phyloP scores from a whole-genome alignment of 2,797 vertebrate genomes.

The Cichlasoma orientale region DNA sequence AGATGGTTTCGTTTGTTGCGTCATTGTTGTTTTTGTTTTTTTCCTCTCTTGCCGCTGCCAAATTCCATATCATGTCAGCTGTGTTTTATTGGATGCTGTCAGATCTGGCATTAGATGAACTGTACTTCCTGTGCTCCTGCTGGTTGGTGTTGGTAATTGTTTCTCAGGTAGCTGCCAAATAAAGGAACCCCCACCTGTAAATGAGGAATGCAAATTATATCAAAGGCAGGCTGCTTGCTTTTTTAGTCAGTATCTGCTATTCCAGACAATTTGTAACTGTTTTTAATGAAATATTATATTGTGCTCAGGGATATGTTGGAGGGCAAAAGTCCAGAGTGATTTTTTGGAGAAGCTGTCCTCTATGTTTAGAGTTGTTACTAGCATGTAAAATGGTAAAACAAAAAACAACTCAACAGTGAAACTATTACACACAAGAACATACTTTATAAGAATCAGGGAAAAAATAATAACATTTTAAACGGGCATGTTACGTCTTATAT shows the following conservation, averaged over 20 bases:
- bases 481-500: background rate
- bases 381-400: too few species aligned
- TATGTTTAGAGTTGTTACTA: too few species aligned
- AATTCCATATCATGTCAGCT: conserved; percentile 40
- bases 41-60: conserved; percentile 8
- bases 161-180: conserved; percentile 54
- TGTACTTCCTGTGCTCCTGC: conserved; percentile 56
- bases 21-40: conserved; percentile 22
- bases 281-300: background rate
- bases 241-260: background rate
- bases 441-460: too few species aligned
- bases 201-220: background rate
- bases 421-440: background rate
- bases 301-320: background rate
- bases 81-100: conserved; percentile 30
- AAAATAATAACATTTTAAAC: background rate
- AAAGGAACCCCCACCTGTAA: conserved; percentile 48
- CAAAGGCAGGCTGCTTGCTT: conserved; percentile 1
- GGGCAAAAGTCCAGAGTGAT: background rate
- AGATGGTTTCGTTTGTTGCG: conserved; percentile 65
- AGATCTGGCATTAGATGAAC: conserved; percentile 49
- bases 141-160: conserved; percentile 43
- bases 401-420: background rate
- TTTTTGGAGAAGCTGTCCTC: too few species aligned
- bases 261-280: background rate